Evolutionary conservation across 2,888 invertebrate species (phyloP), one percentile per base, ranked within the genome.

Genomic region (Synergus itoensis): DNA sequence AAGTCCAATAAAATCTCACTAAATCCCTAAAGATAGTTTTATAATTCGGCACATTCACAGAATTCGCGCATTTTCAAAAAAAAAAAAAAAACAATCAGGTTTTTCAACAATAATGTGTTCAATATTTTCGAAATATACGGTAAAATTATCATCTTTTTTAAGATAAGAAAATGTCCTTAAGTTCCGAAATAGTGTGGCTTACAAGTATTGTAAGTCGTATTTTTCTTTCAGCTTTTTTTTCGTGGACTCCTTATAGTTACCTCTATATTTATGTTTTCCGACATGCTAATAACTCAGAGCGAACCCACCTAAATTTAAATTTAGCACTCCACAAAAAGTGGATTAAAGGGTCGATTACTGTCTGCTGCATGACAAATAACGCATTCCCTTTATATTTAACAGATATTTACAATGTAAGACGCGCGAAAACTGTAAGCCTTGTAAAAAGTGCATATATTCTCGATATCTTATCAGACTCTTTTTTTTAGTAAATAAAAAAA

Each of bases 281-380:
- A 53, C 9, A 36, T 45, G 48, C 53, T 53, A 73, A 36, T 73
- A 73, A 48, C 45, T 73, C 28, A 36, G 4, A 65, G 41, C 41
- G 9, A 41, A 41, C 64, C 41, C 41, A 65, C 41, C 41, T 73
- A 28, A 36, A 73, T 73, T 73, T 73, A 73, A 73, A 53, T 73
- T 73, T 73, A 73, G 73, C 53, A 73, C 48, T 16, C 48, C 36
- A 73, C 73, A 73, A 53, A 40, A 73, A 53, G 7, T 73, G 53
- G 53, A 73, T 73, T 73, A 53, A 53, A 73, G 53, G 36, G 53
- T 73, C 48, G 48, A 73, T 53, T 36, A 53, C 36, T 73, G n/a
- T 4, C n/a, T 53, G n/a, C 16, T n/a, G 21, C n/a, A n/a, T 73
- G 36, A 36, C 53, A 69, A 69, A 69, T n/a, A 53, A 65, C 64